Base-by-base conservation (phyloP, 2,888 invertebrate species). In the Actias luna region DNA sequence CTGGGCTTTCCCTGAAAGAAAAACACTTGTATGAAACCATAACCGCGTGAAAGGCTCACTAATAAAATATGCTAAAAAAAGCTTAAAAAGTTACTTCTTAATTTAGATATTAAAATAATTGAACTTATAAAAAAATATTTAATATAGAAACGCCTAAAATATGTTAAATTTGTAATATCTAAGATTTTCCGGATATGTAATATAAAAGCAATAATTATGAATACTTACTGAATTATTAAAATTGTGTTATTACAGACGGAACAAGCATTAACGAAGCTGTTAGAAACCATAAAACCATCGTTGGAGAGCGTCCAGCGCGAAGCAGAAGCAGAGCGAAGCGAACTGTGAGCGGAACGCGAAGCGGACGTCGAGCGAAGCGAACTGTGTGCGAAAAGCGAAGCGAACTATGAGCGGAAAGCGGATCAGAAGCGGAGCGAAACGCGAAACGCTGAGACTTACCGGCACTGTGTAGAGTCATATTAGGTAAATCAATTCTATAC, bases 231-330 rank as follows among this genome's bases (percentile, higher is more conserved):
- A 39, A 5, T 7, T 39, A n/a, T 39, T 39, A 16, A 14, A 39
- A n/a, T 39, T 2, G 10, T 18, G 16, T 27, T 4, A 5, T 36
- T 33, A 22, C 91, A 96, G 96, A 96, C 96, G 69, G 97, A 97
- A 89, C 95, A 95, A 83, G 95, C 96, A 63, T 90, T 97, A 74
- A 94, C 94, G 68, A 95, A 96, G 84, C 91, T 97, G 63, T 94
- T 96, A 84, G 94, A 94, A 79, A 93, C 89, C 0, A 92, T 93
- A 67, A 89, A 90, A 61, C 93, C 93, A 0, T 85, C 90, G 31
- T 68, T 91, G 39, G 90, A 92, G 60, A 84, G 81, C 46, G 77
- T 84, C 52, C 82, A 84, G 61, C 70, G 70, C 12, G 75, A 77
- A 31, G 72, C 80, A 1, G 77, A 78, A 62, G 22, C 65, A 65